Evolutionary conservation across 2,113 vertebrate species (phyloP).

Genomic region (Sorex araneus): DNA sequence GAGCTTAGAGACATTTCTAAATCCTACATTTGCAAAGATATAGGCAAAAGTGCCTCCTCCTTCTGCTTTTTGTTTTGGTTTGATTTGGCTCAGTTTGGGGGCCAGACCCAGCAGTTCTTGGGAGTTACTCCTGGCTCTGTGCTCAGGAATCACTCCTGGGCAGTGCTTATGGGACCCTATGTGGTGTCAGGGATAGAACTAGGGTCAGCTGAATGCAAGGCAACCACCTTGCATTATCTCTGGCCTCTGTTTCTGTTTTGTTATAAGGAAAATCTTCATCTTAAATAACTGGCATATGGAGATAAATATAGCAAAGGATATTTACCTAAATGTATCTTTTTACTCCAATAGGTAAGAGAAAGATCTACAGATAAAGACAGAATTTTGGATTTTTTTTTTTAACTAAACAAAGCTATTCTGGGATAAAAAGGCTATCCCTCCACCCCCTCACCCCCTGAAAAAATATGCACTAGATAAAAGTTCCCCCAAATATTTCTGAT

Average conservation of each 20-base stretch:
- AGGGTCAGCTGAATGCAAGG: no score
- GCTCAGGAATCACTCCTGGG: no score
- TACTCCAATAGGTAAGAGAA: slow-evolving; percentile 13
- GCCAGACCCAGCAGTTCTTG: no score
- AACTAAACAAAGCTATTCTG: slow-evolving; percentile 37
- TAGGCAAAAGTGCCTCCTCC: not conserved
- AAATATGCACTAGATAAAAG: slow-evolving; percentile 32
- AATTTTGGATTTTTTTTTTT: slow-evolving; percentile 52
- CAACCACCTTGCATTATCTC: not conserved
- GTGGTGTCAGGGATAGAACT: no score
- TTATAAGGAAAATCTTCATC: slow-evolving; percentile 44
- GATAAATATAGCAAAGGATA: slow-evolving; percentile 18
- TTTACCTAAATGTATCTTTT: slow-evolving; percentile 49
- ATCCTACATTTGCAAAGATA: slow-evolving; percentile 31
- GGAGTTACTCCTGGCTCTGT: no score
- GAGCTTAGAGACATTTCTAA: slow-evolving; percentile 66
- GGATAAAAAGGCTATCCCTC: not conserved
- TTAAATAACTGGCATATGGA: slow-evolving; percentile 31
- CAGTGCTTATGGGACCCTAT: no score
- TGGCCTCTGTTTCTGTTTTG: not conserved
- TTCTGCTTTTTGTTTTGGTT: not conserved
- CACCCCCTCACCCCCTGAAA: not conserved
- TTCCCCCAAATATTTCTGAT: not conserved
- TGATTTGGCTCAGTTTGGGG: no score
- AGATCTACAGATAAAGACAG: not conserved